phyloP scores from a whole-genome alignment of 2,113 vertebrate genomes.

The Leptobrachium ailaonicum region DNA sequence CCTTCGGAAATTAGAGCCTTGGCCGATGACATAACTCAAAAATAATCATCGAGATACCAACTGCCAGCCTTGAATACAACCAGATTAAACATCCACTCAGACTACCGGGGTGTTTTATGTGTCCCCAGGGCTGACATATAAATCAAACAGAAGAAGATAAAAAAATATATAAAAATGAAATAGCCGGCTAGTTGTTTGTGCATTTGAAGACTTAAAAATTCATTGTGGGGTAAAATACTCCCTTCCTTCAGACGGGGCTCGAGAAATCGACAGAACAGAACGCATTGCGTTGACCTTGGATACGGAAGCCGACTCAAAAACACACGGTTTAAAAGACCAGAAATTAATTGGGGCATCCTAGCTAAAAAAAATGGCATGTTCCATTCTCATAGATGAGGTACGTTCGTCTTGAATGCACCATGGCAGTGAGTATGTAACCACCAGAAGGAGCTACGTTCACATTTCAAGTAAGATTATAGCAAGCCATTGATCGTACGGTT shows the following conservation, averaged over 20 bases:
- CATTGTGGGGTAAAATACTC: slow-evolving; percentile 57
- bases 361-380: too few species aligned
- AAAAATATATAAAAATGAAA: slow-evolving; percentile 52
- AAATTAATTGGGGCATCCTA: too few species aligned
- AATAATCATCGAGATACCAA: slow-evolving; percentile 49
- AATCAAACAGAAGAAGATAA: slow-evolving; percentile 61
- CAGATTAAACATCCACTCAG: slow-evolving; percentile 55
- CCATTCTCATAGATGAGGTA: too few species aligned
- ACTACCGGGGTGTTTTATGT: slow-evolving; percentile 51
- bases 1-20: slow-evolving; percentile 16
- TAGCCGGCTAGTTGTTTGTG: slow-evolving; percentile 56
- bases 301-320: slow-evolving; percentile 63
- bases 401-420: too few species aligned
- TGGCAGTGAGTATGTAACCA: too few species aligned
- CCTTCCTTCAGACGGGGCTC: slow-evolving; percentile 60
- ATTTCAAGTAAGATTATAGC: too few species aligned
- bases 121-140: slow-evolving; percentile 54
- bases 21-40: slow-evolving; percentile 59
- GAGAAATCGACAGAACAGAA: slow-evolving; percentile 58
- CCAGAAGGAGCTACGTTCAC: too few species aligned
- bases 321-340: neutral
- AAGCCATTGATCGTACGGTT: too few species aligned
- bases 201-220: slow-evolving; percentile 55
- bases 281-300: slow-evolving; percentile 64
- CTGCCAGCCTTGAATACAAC: slow-evolving; percentile 44